Evolutionary conservation across 2,113 vertebrate species (phyloP).

Genomic region (Albula glossodonta): DNA sequence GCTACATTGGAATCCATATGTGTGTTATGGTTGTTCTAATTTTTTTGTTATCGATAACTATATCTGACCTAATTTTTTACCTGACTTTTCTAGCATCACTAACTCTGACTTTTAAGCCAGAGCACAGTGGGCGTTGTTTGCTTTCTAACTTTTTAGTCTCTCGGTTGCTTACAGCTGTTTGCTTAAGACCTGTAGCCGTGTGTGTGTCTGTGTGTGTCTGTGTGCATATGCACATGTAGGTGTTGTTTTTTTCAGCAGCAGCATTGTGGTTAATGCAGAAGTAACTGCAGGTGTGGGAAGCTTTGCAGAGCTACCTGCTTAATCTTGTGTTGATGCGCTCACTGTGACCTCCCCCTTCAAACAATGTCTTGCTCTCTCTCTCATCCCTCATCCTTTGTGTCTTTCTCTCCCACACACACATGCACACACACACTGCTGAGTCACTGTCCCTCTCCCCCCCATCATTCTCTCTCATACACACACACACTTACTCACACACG

Average conservation of each 20-base stretch:
- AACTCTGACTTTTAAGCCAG: not conserved
- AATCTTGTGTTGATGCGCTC: not conserved
- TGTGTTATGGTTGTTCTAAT: not conserved
- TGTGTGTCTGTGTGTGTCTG: not conserved
- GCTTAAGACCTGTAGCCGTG: not conserved
- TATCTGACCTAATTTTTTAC: not conserved
- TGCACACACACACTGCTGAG: not conserved
- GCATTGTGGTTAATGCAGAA: not conserved
- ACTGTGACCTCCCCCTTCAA: not conserved
- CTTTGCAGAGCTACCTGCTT: not conserved
- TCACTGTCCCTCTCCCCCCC: not conserved
- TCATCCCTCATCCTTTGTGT: not conserved
- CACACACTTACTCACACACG: not conserved
- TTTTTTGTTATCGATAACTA: not conserved
- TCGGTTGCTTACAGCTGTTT: constrained; percentile 27
- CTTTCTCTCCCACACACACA: not conserved
- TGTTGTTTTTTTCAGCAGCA: constrained; percentile 10
- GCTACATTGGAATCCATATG: not conserved
- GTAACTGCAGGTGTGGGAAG: not conserved
- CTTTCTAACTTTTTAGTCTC: not conserved
- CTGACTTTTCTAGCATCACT: not conserved
- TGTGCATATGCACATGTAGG: not conserved
- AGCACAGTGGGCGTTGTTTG: not conserved
- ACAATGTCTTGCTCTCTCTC: not conserved
- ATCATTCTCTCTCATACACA: not conserved